Conservation (phyloP, 2,797 vertebrate species). For the Micrastur ruficollis region DNA sequence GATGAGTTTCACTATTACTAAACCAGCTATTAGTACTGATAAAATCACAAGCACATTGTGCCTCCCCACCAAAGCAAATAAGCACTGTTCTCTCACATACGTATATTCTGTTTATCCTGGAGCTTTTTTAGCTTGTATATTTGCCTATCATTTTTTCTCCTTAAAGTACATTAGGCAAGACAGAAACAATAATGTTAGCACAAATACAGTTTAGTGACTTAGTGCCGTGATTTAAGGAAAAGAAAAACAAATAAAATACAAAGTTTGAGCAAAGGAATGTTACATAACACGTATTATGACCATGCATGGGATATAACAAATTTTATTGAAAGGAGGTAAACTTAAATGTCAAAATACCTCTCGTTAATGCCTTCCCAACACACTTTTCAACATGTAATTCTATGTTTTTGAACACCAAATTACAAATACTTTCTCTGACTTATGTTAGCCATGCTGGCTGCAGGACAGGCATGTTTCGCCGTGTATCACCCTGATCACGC, state of each 20-base stretch:
- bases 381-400: neutral
- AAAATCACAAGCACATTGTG: neutral
- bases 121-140: neutral
- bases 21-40: neutral
- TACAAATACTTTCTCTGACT: neutral
- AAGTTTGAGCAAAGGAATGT: neutral
- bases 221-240: neutral
- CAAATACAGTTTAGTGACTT: neutral
- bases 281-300: neutral
- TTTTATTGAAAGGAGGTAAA: neutral
- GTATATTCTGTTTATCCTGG: neutral
- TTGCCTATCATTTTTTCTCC: neutral
- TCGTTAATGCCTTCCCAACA: neutral
- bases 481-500: neutral
- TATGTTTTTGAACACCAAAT: neutral
- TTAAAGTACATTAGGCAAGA: neutral
- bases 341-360: neutral
- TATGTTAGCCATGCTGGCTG: neutral
- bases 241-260: neutral
- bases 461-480: neutral
- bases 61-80: neutral
- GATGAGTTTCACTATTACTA: neutral
- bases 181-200: conserved; percentile 7
- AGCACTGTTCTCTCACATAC: neutral
- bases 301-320: neutral